Conservation (phyloP, 2,797 vertebrate species). For the Crocodylus rhombifer region DNA sequence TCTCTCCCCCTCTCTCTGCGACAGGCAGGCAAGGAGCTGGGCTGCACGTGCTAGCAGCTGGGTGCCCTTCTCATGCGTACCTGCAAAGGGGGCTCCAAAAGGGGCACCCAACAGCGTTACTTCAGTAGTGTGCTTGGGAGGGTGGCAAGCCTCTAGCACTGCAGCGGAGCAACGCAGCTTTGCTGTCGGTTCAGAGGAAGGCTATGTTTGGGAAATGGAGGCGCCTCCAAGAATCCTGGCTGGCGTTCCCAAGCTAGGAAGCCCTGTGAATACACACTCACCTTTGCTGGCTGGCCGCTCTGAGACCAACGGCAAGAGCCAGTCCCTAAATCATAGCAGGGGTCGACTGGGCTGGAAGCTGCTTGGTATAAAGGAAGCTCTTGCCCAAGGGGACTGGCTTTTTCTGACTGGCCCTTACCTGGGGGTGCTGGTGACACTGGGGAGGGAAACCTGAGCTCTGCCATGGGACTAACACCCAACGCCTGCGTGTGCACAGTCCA, state of each 20-base stretch:
- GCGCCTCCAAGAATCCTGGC: conserved; percentile 61
- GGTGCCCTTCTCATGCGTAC: background rate
- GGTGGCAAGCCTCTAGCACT: conserved; percentile 21
- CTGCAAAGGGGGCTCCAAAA: conserved; percentile 39
- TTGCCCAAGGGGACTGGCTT: conserved; percentile 45
- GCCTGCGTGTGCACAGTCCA: background rate
- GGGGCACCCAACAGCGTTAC: conserved; percentile 8
- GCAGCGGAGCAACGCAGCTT: conserved; percentile 49
- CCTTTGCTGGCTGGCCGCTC: conserved; percentile 43
- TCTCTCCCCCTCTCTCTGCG: background rate
- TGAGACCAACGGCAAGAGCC: conserved; percentile 56
- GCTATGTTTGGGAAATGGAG: conserved; percentile 50
- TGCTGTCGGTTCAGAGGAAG: background rate
- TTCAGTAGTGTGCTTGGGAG: background rate
- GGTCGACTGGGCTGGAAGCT: conserved; percentile 58
- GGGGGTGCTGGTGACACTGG: background rate
- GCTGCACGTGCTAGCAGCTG: conserved; percentile 55
- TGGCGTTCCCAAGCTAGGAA: conserved; percentile 46
- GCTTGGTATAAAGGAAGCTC: conserved; percentile 62
- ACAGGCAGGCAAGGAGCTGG: conserved; percentile 28
- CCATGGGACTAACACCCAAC: background rate
- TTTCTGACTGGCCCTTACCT: conserved; percentile 19
- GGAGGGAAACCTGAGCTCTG: conserved; percentile 36
- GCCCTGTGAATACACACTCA: conserved; percentile 47
- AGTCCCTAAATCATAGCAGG: conserved; percentile 51